Percentiles rank a stretch among this genome's conserved stretches.
Evolutionary conservation across 2,888 invertebrate genomes (phyloP).

Genomic region (Latrodectus hesperus): DNA sequence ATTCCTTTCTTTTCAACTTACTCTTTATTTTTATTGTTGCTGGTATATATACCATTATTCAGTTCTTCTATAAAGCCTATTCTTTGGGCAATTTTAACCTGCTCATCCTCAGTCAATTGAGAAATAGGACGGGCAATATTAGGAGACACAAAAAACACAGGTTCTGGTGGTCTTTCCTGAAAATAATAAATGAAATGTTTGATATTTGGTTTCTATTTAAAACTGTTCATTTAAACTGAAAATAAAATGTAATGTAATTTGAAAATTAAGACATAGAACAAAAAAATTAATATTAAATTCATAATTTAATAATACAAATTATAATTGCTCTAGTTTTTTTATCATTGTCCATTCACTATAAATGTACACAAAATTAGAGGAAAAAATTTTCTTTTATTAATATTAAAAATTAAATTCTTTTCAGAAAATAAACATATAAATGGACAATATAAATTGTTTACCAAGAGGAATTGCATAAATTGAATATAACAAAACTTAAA

Average conservation of each 20-base stretch:
- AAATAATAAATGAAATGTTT: background rate
- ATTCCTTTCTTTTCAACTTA: constrained; percentile 73
- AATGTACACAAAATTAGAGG: too few species aligned
- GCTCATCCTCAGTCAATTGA: constrained; percentile 85
- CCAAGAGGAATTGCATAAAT: too few species aligned
- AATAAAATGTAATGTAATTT: background rate
- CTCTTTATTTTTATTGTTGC: constrained; percentile 86
- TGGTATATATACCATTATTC: constrained; percentile 88
- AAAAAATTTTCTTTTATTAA: too few species aligned
- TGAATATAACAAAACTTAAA: too few species aligned
- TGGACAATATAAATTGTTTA: too few species aligned
- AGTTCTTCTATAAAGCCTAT: constrained; percentile 91
- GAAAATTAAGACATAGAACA: background rate
- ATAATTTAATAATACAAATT: too few species aligned
- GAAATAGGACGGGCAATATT: constrained; percentile 80
- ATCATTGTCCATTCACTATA: too few species aligned
- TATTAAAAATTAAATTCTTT: too few species aligned
- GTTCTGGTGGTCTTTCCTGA: constrained; percentile 56
- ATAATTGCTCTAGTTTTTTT: too few species aligned
- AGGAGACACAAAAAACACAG: constrained; percentile 80
- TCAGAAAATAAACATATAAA: too few species aligned
- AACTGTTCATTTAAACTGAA: background rate
- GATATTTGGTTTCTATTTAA: background rate
- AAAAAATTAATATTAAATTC: background rate
- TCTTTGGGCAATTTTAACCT: constrained; percentile 88